phyloP scores from a whole-genome alignment of 2,888 invertebrate genomes.

The Agonopterix heracliana region DNA sequence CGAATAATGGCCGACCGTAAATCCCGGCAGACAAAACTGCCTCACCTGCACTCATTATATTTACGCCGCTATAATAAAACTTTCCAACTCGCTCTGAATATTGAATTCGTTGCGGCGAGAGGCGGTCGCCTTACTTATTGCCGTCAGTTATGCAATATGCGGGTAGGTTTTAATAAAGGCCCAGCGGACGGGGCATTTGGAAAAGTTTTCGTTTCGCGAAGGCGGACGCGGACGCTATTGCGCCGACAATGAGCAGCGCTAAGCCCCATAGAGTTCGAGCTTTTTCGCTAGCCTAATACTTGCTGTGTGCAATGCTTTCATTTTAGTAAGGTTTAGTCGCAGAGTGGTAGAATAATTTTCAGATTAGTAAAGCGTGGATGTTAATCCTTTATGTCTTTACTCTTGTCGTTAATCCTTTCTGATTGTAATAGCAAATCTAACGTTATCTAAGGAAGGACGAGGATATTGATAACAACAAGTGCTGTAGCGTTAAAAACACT shows the following conservation, averaged over 20 bases:
- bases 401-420: too few relatives aligned
- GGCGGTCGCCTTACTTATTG: constrained; percentile 69
- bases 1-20: constrained; percentile 54
- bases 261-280: constrained; percentile 34
- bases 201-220: constrained; percentile 71
- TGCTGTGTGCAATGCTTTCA: constrained; percentile 1
- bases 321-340: constrained; percentile 4
- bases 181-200: constrained; percentile 54
- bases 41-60: constrained; percentile 75
- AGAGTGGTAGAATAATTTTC: too few relatives aligned
- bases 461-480: too few relatives aligned
- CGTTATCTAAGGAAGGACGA: too few relatives aligned
- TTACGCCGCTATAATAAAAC: constrained; percentile 75
- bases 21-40: constrained; percentile 64
- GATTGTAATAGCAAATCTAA: too few relatives aligned
- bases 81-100: constrained; percentile 69
- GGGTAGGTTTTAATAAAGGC: constrained; percentile 72
- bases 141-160: constrained; percentile 61
- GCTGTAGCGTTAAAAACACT: too few relatives aligned
- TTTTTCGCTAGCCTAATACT: not conserved
- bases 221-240: constrained; percentile 57
- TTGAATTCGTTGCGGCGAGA: constrained; percentile 67
- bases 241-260: constrained; percentile 56
- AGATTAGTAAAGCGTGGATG: too few relatives aligned
- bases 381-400: too few relatives aligned